Conservation (phyloP, 2,797 vertebrate genomes). For the Bradypodion ventrale region DNA sequence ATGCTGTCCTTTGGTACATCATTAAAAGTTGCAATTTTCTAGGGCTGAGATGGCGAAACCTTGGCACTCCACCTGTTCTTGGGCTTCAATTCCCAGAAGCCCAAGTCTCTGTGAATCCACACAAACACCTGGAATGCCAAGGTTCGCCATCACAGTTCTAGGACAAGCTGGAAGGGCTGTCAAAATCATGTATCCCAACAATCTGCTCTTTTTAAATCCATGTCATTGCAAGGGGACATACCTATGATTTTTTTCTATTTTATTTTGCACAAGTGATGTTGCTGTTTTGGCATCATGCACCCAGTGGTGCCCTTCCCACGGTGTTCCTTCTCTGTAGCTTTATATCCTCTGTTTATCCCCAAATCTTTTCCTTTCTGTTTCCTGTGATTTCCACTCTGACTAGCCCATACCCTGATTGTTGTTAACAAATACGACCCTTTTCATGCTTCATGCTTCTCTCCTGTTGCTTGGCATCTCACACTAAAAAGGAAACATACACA, state of each 20-base stretch:
- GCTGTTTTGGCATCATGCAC: slow-evolving; percentile 1
- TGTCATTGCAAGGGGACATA: not conserved
- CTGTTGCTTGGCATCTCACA: slow-evolving; percentile 33
- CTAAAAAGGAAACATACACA: not conserved
- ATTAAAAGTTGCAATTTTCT: no score
- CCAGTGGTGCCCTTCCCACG: not conserved
- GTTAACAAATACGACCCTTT: not conserved
- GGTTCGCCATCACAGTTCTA: no score
- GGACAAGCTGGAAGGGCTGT: no score
- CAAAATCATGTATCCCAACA: not conserved
- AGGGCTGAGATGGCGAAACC: no score
- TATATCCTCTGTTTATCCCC: slow-evolving; percentile 31
- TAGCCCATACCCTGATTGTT: slow-evolving; percentile 14
- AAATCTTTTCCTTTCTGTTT: slow-evolving; percentile 39
- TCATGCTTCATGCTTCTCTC: slow-evolving; percentile 39
- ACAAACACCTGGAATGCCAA: no score
- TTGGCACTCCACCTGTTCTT: no score
- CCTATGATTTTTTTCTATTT: not conserved
- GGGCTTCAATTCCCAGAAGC: no score
- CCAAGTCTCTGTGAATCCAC: no score
- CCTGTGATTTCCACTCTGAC: slow-evolving; percentile 37
- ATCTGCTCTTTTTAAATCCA: not conserved
- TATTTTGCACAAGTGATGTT: not conserved
- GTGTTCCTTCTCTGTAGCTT: not conserved
- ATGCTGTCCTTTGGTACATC: no score